These are phyloP conservation scores for Mycetomoellerius zeteki DNA, from an alignment of 1,140 invertebrate genomes.

Conservation along the genomic window DNA sequence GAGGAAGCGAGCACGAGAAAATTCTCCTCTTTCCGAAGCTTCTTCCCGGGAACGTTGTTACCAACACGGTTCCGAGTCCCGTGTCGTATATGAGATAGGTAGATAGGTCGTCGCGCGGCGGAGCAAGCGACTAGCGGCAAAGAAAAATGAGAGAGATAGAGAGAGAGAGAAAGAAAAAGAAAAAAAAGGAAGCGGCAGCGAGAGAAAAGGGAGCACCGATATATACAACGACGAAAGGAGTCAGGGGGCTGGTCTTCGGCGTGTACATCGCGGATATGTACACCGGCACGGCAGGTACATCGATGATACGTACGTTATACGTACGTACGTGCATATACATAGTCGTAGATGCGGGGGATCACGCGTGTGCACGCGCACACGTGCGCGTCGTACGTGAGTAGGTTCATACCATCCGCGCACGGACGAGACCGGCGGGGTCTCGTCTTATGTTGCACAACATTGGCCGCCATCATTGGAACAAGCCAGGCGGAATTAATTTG, in stretches of 20 bases:
- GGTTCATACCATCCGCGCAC: conserved; percentile 50
- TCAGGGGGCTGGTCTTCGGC: conserved; percentile 71
- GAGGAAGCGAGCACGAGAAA: conserved; percentile 45
- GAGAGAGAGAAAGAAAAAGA: not conserved
- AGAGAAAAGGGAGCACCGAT: conserved; percentile 58
- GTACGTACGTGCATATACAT: conserved; percentile 14
- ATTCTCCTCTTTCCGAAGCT: conserved; percentile 74
- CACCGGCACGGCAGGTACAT: conserved; percentile 69
- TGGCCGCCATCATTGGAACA: conserved; percentile 84
- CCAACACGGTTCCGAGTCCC: conserved; percentile 69
- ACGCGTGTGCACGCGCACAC: conserved; percentile 46
- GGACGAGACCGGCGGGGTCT: conserved; percentile 54
- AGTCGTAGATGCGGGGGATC: conserved; percentile 39
- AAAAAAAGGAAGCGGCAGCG: conserved; percentile 10
- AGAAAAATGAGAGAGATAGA: conserved; percentile 24
- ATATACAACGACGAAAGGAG: conserved; percentile 70
- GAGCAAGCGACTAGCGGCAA: conserved; percentile 42
- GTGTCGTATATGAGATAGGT: conserved; percentile 68
- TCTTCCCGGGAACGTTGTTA: conserved; percentile 75
- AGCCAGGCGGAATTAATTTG: conserved; percentile 84
- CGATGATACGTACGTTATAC: conserved; percentile 25
- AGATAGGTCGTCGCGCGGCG: conserved; percentile 67
- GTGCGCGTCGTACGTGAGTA: conserved; percentile 45
- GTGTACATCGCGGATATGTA: conserved; percentile 68
- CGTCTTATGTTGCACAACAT: conserved; percentile 84